Evolutionary conservation across 2,113 vertebrate genomes (phyloP).

Genomic region (Nannospalax galili): DNA sequence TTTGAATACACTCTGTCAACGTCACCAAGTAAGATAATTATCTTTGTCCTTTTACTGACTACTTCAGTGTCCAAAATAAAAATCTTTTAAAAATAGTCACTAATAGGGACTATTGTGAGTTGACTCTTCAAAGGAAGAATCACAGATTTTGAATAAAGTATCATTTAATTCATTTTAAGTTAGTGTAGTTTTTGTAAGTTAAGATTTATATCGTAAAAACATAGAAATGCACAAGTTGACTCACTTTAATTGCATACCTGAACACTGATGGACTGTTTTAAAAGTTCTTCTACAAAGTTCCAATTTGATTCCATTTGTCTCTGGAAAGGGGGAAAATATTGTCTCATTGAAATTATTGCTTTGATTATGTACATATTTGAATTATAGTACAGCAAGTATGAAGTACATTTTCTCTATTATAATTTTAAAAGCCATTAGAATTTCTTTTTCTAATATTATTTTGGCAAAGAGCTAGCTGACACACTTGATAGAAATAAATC

Average conservation of each 20-base stretch:
- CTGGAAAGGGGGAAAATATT: slow-evolving; percentile 85
- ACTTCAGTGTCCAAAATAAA: slow-evolving; percentile 81
- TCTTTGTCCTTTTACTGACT: slow-evolving; percentile 85
- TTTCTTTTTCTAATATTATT: slow-evolving; percentile 37
- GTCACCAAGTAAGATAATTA: slow-evolving; percentile 83
- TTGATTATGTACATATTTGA: slow-evolving; percentile 28
- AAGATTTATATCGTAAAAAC: slow-evolving; percentile 49
- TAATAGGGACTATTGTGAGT: slow-evolving; percentile 74
- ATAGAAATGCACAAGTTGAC: not conserved
- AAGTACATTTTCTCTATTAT: slow-evolving; percentile 39
- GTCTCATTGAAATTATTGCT: slow-evolving; percentile 49
- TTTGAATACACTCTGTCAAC: slow-evolving; percentile 86
- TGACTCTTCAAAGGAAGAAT: slow-evolving; percentile 47
- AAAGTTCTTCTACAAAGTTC: slow-evolving; percentile 92
- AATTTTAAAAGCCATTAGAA: not conserved
- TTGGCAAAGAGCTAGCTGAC: not conserved
- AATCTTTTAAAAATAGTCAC: slow-evolving; percentile 76
- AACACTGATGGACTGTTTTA: slow-evolving; percentile 89
- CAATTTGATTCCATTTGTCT: slow-evolving; percentile 92
- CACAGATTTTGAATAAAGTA: slow-evolving; percentile 19
- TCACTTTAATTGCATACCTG: slow-evolving; percentile 87
- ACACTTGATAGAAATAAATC: slow-evolving; percentile 21
- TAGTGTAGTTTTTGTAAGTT: slow-evolving; percentile 37
- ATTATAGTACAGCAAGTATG: not conserved
- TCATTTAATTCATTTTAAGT: slow-evolving; percentile 47